A percentile compares a stretch with the other conserved stretches of the same genome.
Evolutionary conservation across 2,888 invertebrate genomes (phyloP).

Genomic region (Euclidia mi): DNA sequence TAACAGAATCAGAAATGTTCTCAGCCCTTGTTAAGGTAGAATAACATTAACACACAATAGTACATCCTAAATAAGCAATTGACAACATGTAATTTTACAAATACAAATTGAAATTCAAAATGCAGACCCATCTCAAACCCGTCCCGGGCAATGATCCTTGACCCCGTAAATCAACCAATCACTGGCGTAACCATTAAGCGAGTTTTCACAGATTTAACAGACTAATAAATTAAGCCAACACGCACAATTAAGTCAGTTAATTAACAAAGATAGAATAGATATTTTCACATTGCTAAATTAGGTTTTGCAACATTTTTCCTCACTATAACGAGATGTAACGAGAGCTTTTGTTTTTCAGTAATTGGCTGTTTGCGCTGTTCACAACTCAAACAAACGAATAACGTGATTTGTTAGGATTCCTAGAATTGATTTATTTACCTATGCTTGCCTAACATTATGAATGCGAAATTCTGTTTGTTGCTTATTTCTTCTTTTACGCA

Average conservation of each 20-base stretch:
- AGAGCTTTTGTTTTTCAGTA: conserved; percentile 41
- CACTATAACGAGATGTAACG: conserved; percentile 45
- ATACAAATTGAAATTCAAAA: not conserved
- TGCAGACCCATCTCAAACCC: not conserved
- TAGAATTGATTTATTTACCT: no score
- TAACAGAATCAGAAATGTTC: no score
- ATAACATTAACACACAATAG: no score
- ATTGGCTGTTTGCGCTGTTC: conserved; percentile 45
- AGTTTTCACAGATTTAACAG: conserved; percentile 15
- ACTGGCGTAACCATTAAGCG: conserved; percentile 3
- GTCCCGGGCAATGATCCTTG: not conserved
- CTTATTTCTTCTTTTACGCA: no score
- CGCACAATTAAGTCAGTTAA: conserved; percentile 38
- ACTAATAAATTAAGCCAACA: conserved; percentile 34
- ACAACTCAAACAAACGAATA: conserved; percentile 45
- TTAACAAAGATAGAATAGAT: conserved; percentile 36
- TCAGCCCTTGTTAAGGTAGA: no score
- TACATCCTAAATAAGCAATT: no score
- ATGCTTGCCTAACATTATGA: no score
- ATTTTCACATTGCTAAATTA: conserved; percentile 33
- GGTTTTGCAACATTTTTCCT: conserved; percentile 32
- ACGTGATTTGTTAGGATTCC: conserved; percentile 40
- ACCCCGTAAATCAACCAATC: conserved; percentile 10
- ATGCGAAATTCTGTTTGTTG: no score
- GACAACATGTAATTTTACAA: no score